phyloP scores from a whole-genome alignment of 2,797 vertebrate genomes.

The Argyrosomus regius region DNA sequence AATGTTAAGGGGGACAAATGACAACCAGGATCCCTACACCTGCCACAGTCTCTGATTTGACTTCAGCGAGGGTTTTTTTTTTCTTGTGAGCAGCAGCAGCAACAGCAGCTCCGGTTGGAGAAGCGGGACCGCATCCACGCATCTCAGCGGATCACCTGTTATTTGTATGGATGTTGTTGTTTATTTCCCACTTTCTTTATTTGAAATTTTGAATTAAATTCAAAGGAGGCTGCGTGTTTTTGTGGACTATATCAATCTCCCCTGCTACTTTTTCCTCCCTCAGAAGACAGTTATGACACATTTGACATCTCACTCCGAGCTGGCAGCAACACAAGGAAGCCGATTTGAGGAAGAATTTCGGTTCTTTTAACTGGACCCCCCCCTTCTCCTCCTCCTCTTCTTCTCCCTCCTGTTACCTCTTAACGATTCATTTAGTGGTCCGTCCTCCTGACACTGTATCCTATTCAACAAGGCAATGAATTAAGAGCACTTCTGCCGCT shows the following conservation, averaged over 20 bases:
- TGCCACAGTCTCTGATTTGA: constrained; percentile 72
- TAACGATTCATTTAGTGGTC: constrained; percentile 29
- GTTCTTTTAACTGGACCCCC: constrained; percentile 56
- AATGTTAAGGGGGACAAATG: constrained; percentile 63
- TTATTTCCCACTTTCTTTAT: not conserved
- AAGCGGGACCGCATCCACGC: constrained; percentile 58
- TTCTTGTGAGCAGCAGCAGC: not conserved
- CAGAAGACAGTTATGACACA: constrained; percentile 49
- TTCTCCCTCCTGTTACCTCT: constrained; percentile 3
- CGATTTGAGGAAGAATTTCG: constrained; percentile 70
- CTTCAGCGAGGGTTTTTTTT: constrained; percentile 37
- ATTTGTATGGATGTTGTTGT: not conserved
- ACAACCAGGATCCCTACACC: constrained; percentile 79
- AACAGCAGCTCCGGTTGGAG: not conserved
- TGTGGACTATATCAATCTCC: constrained; percentile 33
- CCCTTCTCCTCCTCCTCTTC: not conserved
- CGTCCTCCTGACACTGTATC: constrained; percentile 47
- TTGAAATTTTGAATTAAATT: not conserved
- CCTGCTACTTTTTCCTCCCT: constrained; percentile 16
- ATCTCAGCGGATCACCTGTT: constrained; percentile 62
- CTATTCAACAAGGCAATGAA: constrained; percentile 56
- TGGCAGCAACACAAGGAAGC: constrained; percentile 68
- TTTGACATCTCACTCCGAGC: constrained; percentile 60
- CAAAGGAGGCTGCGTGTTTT: constrained; percentile 5
- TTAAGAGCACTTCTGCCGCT: constrained; percentile 46